Evolutionary conservation across 2,113 vertebrate species (phyloP), one percentile per base, ranked within the genome.

Genomic region (Scalopus aquaticus): DNA sequence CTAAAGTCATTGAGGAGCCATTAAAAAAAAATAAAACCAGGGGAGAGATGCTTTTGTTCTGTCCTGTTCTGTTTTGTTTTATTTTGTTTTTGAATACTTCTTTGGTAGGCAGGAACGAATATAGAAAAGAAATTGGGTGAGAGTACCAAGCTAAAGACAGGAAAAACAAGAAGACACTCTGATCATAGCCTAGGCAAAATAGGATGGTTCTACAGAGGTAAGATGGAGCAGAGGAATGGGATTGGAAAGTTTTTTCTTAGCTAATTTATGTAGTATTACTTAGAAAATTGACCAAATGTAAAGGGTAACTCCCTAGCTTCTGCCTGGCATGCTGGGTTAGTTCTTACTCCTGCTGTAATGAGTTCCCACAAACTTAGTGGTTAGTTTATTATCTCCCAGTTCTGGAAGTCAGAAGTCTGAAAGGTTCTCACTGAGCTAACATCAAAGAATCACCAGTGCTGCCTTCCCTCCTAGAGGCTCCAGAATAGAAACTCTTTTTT

Each of bases 361-460:
- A 83, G 62, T 64, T 64, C 46, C 16, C 54, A 39, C 64, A 84
- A 65, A 94, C 28, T 88, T 74, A 80, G 11, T 54, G 26, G 10
- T 39, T 35, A 19, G 39, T 65, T 11, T 84, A 49, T 67, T 60
- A 60, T 73, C 49, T 37, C 74, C 30, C 10, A 73, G 56, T 84
- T 73, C 46, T 73, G 22, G n/a, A 85, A 86, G 74, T 92, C 39
- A 44, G 49, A 89, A 84, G n/a, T 82, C 13, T 77, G 42, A 90
- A 76, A 86, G 44, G 26, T 16, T 58, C 44, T 64, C 76, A 39
- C 30, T 70, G 62, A 32, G 44, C 32, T 91, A 87, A 72, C 35
- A 35, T 81, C 60, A 76, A 46, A 65, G 24, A 81, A 49, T 94
- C 12, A 60, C 39, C 35, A 69, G 24, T 79, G 19, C 22, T 77